Percentiles rank a stretch among this genome's conserved stretches.
Conservation (phyloP, 2,888 invertebrate species). For the Strigamia maritima region DNA sequence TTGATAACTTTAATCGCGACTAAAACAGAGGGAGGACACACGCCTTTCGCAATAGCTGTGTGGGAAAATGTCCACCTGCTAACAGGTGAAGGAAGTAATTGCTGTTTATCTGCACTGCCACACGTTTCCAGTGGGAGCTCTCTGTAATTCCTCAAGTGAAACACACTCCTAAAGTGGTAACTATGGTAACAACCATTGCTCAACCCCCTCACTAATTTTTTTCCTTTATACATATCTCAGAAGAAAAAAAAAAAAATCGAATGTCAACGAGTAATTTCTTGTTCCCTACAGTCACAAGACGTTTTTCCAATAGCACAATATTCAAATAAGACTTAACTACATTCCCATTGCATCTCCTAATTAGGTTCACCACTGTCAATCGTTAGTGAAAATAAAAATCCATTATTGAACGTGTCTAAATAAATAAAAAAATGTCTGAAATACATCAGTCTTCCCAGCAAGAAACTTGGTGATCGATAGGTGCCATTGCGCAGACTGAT, state of each 20-base stretch:
- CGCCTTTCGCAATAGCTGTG: neutral
- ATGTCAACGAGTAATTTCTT: conserved; percentile 1
- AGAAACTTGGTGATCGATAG: neutral
- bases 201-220: neutral
- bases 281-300: conserved; percentile 5
- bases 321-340: conserved; percentile 4
- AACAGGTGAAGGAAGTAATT: conserved; percentile 4
- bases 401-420: neutral
- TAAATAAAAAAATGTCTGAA: neutral
- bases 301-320: conserved; percentile 5
- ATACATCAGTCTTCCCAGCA: neutral
- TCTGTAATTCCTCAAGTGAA: conserved; percentile 4
- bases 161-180: conserved; percentile 1
- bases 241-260: neutral
- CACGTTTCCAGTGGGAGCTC: neutral
- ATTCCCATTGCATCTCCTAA: neutral
- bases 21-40: neutral
- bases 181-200: neutral
- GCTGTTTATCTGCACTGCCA: conserved; percentile 4
- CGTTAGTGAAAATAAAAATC: neutral
- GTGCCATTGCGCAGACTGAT: neutral
- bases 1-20: neutral
- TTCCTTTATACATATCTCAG: neutral
- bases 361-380: neutral
- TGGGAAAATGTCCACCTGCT: conserved; percentile 4